These are phyloP conservation scores for Patella caerulea DNA, from an alignment of 2,888 invertebrate species.

Conservation along the genomic window DNA sequence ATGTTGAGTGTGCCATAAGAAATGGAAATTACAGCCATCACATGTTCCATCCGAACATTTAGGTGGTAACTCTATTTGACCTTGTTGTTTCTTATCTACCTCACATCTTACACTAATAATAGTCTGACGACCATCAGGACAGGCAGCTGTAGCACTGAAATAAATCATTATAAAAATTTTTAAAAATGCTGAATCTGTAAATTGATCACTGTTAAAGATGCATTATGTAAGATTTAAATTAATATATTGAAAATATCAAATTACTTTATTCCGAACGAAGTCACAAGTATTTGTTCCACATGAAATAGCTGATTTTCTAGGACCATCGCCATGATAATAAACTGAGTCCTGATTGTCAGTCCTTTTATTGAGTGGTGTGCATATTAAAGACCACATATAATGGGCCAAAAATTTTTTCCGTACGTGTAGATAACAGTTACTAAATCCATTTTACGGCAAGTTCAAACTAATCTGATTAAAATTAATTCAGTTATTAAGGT, in stretches of 20 bases:
- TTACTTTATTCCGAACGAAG: neutral
- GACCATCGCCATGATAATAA: too few relatives aligned
- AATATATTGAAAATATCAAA: too few relatives aligned
- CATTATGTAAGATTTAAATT: too few relatives aligned
- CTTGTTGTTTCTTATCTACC: constrained; percentile 61
- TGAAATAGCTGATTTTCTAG: neutral
- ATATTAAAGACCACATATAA: too few relatives aligned
- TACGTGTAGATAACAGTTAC: too few relatives aligned
- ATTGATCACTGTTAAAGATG: neutral
- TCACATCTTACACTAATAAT: constrained; percentile 76
- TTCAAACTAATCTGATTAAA: too few relatives aligned
- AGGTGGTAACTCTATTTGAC: constrained; percentile 70
- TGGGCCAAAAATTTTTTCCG: too few relatives aligned
- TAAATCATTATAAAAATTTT: constrained; percentile 22
- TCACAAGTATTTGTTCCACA: neutral
- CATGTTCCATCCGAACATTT: constrained; percentile 77
- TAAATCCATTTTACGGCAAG: too few relatives aligned
- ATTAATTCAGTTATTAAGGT: too few relatives aligned
- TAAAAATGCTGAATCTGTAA: neutral
- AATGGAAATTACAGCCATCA: constrained; percentile 77
- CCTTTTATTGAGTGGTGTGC: too few relatives aligned
- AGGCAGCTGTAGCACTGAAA: constrained; percentile 72
- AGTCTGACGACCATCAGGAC: constrained; percentile 74
- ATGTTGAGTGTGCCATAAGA: constrained; percentile 73
- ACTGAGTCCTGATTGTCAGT: too few relatives aligned